A percentile compares a stretch with the other conserved stretches of the same genome.
Evolutionary conservation across 1,140 invertebrate genomes (phyloP).

Genomic region (Zaprionus vittiger): DNA sequence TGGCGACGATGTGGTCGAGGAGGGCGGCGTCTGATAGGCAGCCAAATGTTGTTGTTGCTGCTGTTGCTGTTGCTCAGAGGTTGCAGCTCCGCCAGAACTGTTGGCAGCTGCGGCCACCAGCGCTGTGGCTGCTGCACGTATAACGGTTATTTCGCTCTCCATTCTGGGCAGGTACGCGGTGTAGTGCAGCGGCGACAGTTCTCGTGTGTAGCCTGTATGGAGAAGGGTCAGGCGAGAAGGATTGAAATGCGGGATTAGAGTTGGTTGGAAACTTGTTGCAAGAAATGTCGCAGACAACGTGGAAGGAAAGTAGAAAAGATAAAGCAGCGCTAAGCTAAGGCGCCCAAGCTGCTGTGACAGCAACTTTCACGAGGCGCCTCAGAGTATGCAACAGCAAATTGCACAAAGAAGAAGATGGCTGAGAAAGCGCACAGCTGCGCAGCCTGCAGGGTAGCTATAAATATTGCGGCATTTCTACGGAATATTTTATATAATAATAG

Average conservation of each 20-base stretch:
- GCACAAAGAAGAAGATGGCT: not conserved
- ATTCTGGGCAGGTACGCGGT: slow-evolving; percentile 87
- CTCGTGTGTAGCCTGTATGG: slow-evolving; percentile 86
- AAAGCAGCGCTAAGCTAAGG: not conserved
- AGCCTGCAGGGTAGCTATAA: slow-evolving; percentile 1
- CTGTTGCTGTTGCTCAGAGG: slow-evolving; percentile 21
- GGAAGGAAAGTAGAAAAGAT: not conserved
- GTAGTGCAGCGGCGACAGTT: slow-evolving; percentile 87
- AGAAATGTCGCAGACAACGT: not conserved
- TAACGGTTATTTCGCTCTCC: slow-evolving; percentile 85
- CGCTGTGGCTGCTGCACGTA: slow-evolving; percentile 76
- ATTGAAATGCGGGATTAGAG: slow-evolving; percentile 4
- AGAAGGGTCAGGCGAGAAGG: not conserved
- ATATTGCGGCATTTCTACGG: not conserved
- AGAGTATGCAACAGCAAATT: not conserved
- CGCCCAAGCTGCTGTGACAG: slow-evolving; percentile 7
- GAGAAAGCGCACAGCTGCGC: slow-evolving; percentile 1
- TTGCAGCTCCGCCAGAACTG: slow-evolving; percentile 20
- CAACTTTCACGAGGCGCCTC: slow-evolving; percentile 4
- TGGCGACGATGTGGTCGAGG: slow-evolving; percentile 78
- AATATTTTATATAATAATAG: slow-evolving; percentile 3
- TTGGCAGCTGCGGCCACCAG: slow-evolving; percentile 74
- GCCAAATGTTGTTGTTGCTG: slow-evolving; percentile 64
- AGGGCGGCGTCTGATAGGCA: slow-evolving; percentile 80
- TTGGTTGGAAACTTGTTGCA: slow-evolving; percentile 2